Conservation (phyloP, 2,888 invertebrate species). For the Ectemnius continuus region DNA sequence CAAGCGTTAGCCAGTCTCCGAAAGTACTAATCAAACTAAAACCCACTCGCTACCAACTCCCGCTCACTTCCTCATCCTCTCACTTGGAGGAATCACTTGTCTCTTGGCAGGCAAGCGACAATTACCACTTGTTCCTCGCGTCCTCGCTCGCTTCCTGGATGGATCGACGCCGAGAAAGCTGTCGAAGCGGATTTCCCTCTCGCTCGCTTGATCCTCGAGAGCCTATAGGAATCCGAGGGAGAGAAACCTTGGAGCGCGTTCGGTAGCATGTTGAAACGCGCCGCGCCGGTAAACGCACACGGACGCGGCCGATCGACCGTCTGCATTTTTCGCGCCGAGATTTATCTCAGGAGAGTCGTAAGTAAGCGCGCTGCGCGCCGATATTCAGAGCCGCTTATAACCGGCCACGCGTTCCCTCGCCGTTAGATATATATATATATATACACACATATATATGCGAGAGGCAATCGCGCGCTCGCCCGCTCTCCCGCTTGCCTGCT, state of each 20-base stretch:
- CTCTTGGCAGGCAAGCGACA: too few species aligned
- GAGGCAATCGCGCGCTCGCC: slow-evolving; percentile 31
- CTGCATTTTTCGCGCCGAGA: slow-evolving; percentile 32
- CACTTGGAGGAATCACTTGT: slow-evolving; percentile 23
- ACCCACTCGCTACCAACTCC: background rate
- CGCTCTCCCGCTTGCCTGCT: background rate
- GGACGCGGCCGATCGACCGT: background rate
- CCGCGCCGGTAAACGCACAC: background rate
- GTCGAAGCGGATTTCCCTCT: background rate
- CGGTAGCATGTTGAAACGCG: slow-evolving; percentile 1
- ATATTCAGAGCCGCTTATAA: slow-evolving; percentile 44
- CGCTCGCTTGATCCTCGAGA: slow-evolving; percentile 6
- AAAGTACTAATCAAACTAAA: background rate
- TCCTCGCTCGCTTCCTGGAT: background rate
- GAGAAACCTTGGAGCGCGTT: slow-evolving; percentile 7
- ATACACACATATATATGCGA: slow-evolving; percentile 25
- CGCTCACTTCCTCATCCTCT: background rate
- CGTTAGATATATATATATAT: slow-evolving; percentile 43
- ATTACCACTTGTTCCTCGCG: background rate
- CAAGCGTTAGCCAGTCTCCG: background rate
- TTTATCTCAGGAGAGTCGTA: slow-evolving; percentile 48
- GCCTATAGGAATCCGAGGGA: background rate
- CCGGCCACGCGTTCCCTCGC: slow-evolving; percentile 51
- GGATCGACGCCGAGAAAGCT: background rate
- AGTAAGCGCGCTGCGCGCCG: slow-evolving; percentile 6